Percentiles rank a stretch among this genome's conserved stretches.
Conservation (phyloP, 2,113 vertebrate genomes). For the Pampusana beccarii region DNA sequence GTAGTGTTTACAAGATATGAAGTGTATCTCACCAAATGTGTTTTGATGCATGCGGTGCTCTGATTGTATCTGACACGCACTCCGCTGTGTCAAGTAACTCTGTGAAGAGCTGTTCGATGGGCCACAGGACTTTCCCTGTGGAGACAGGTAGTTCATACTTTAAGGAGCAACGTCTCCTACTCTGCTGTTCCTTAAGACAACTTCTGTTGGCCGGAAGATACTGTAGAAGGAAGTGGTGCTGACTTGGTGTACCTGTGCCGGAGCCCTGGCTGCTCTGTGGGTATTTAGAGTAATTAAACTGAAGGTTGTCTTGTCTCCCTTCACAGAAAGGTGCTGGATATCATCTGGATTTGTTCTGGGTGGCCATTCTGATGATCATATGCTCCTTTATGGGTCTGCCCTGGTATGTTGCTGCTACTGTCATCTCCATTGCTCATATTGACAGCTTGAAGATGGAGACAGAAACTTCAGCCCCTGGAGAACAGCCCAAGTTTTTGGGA, state of each 20-base stretch:
- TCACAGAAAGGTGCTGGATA: conserved; percentile 96
- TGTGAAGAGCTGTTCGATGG: neutral
- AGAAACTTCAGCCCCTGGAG: conserved; percentile 94
- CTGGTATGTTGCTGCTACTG: conserved; percentile 97
- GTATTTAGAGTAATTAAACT: neutral
- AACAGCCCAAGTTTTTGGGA: conserved; percentile 96
- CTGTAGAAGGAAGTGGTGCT: neutral
- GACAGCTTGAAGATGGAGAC: conserved; percentile 99
- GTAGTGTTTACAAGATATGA: neutral
- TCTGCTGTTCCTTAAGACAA: neutral
- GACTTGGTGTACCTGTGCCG: neutral
- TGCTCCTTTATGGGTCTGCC: conserved; percentile 98
- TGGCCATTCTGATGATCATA: conserved; percentile 87
- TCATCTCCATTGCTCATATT: conserved; percentile 98
- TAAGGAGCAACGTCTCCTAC: neutral
- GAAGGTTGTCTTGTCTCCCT: neutral
- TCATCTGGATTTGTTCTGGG: conserved; percentile 96
- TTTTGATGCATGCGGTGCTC: neutral
- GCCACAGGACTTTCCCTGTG: neutral
- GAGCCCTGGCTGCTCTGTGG: neutral
- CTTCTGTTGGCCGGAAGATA: neutral
- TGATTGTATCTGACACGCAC: neutral
- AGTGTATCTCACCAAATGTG: neutral
- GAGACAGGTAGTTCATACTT: neutral
- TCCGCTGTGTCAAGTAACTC: neutral